Evolutionary conservation across 2,888 invertebrate genomes (phyloP), one percentile per base, ranked within the genome.

Genomic region (Yponomeuta evonymella): DNA sequence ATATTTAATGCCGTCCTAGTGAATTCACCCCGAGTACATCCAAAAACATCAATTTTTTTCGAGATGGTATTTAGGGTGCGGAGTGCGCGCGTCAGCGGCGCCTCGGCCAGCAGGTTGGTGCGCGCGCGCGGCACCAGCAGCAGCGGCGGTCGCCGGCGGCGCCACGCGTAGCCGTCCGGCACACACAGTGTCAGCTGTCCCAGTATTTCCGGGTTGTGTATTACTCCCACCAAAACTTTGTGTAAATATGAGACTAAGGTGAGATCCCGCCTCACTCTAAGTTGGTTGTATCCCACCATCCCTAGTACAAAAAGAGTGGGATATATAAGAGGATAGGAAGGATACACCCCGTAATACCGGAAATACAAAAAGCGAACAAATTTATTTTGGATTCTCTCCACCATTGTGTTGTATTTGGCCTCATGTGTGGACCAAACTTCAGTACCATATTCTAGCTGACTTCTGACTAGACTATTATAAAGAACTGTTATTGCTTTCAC

Each of bases 341-440:
- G 69, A 43, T 69, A 51, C 6, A 69, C 43, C 29, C 58, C 69
- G 43, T 69, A 69, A 15, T 30, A 23, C 6, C 36, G 30, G 4
- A 62, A 62, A 70, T 70, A 70, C 8, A 70, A 11, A 62, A 23
- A 58, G 23, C 69, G 58, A 33, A 62, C 29, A 62, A 70, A 70
- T 36, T 70, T 70, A 58, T 70, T 70, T 30, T 70, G 69, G 6
- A 70, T 62, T 10, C 65, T 30, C 48, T 51, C 68, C 69, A 71
- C 10, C 68, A 67, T 62, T 10, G 48, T 43, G 30, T 33, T 64
- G 67, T 67, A 71, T 69, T 72, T 72, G 5, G 69, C 68, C 33
- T 73, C 73, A 67, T 65, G 64, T n/a, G 74, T 73, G 36, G 70
- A 43, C 73, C 73, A 74, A 29, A 74, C 63, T 30, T 70, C 71